Base-by-base conservation (phyloP, 2,888 invertebrate species). In the Melanchra persicariae region DNA sequence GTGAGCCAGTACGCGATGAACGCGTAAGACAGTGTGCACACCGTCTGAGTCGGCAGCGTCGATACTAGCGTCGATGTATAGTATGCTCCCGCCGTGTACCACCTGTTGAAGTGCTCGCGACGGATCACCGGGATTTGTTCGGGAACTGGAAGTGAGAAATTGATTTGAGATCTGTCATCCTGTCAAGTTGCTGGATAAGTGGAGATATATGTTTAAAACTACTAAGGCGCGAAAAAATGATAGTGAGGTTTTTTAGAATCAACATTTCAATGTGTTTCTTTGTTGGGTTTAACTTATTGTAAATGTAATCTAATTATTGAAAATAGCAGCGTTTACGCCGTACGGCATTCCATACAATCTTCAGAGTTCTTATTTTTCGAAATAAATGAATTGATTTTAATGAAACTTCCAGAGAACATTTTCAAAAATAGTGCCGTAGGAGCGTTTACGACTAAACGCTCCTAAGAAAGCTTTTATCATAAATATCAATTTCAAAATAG, bases 71-170 rank as follows among this genome's bases (percentile, higher is more conserved):
- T 97, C 15, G 98, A 98, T 26, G 97, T 92, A 89, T 98, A 99
- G 92, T 98, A 98, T 0, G 98, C 97, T 61, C 97, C 97, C 3
- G 98, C 94, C 26, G 98, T 98, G 93, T 99, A 99, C 99, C 98
- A 99, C 71, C 98, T 97, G 93, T 99, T 99, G 87, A 98, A 98
- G 89, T 98, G 98, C 90, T 99, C 99, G 61, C 98, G 95, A 5
- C 97, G 97, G 66, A 98, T 97, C 70, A 98, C 97, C 22, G 98
- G 97, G 92, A 98, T 96, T 94, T 98, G 98, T 87, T 97, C 94
- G 45, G 98, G 98, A 97, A 98, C 98, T 98, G 93, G 66, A 88
- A 85, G 49, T 49, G 45, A 62, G 15, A 64, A 65, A 77, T 49
- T 43, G 40, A 60, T 24, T 55, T 70, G 61, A 51, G 17, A 49